Conservation (phyloP, 2,888 invertebrate genomes). For the Sphaerophoria taeniata region DNA sequence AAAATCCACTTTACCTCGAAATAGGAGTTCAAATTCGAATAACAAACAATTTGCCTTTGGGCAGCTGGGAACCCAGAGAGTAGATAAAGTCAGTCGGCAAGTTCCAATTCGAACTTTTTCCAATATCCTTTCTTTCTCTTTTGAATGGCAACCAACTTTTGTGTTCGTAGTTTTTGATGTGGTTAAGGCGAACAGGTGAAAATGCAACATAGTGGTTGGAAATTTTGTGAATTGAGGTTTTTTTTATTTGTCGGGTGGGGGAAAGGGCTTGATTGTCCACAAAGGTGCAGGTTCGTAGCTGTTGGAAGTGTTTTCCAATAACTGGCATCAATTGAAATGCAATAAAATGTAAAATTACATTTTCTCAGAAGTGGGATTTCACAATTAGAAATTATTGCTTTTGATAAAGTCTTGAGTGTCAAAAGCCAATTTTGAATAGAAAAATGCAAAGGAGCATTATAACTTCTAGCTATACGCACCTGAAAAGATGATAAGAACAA, state of each 20-base stretch:
- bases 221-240: slow-evolving; percentile 45
- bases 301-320: background rate
- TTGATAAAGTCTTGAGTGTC: no score
- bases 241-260: no score
- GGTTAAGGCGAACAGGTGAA: slow-evolving; percentile 63
- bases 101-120: slow-evolving; percentile 67
- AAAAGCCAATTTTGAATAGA: no score
- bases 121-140: slow-evolving; percentile 54
- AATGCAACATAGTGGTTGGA: slow-evolving; percentile 60
- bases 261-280: no score
- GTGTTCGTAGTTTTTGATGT: slow-evolving; percentile 41
- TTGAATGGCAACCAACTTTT: slow-evolving; percentile 19
- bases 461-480: background rate
- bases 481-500: slow-evolving; percentile 33
- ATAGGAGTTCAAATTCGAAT: slow-evolving; percentile 12
- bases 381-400: background rate
- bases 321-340: background rate
- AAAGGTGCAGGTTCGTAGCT: no score
- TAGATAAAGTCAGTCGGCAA: slow-evolving; percentile 21
- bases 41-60: slow-evolving; percentile 28
- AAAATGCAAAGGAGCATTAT: no score
- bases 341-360: background rate
- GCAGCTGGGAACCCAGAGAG: background rate
- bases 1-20: slow-evolving; percentile 26
- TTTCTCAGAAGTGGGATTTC: background rate